phyloP scores from a whole-genome alignment of 1,140 invertebrate genomes.

The Trichomalopsis sarcophagae region DNA sequence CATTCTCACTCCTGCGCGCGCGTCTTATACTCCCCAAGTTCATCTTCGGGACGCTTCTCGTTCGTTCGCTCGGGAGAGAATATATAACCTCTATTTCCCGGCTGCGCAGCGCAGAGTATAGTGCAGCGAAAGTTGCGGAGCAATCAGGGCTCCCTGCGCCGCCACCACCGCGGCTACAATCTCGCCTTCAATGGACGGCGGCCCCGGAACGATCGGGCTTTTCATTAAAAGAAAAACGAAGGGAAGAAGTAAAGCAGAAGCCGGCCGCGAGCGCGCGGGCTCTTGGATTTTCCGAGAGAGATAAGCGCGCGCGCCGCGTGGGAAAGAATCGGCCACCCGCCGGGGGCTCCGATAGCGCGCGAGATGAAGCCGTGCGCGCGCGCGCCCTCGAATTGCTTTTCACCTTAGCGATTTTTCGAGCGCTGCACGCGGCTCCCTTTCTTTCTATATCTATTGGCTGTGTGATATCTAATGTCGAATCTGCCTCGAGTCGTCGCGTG shows the following conservation, averaged over 20 bases:
- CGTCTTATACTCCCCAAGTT: background rate
- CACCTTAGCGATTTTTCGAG: constrained; percentile 2
- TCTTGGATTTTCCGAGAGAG: constrained; percentile 16
- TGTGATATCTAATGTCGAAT: background rate
- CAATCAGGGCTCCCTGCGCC: background rate
- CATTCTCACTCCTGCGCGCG: background rate
- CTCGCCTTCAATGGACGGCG: constrained; percentile 2
- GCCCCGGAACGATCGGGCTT: constrained; percentile 5
- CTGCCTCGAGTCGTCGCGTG: background rate
- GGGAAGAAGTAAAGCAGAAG: background rate
- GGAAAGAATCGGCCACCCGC: background rate
- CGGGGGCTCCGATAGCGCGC: background rate
- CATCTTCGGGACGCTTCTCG: background rate
- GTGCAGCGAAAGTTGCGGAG: background rate
- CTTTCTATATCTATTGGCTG: background rate
- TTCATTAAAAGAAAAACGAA: constrained; percentile 33
- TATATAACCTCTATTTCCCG: constrained; percentile 1
- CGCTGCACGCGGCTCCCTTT: background rate
- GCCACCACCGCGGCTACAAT: background rate
- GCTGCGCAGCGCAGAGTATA: background rate
- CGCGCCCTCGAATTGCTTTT: background rate
- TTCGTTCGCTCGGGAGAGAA: background rate
- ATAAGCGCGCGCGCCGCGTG: background rate
- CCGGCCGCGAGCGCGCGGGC: no score
- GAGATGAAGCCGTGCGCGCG: background rate